Evolutionary conservation across 2,888 invertebrate genomes (phyloP).

Genomic region (Polydrusus tereticollis): DNA sequence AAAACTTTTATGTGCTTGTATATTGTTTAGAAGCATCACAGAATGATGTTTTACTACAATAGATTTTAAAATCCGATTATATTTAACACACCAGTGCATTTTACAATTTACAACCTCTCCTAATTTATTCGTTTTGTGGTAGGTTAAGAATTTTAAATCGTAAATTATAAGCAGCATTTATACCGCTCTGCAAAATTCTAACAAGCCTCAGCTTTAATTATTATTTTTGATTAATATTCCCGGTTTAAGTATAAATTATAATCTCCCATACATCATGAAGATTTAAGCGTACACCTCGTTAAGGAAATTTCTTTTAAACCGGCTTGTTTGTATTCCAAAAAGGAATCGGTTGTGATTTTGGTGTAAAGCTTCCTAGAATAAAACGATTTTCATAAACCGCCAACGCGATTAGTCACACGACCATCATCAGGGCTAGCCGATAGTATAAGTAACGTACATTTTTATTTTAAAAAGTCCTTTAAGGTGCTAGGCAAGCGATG

Average conservation of each 20-base stretch:
- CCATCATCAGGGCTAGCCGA: too few species aligned
- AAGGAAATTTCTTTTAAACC: constrained; percentile 1
- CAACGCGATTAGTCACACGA: too few species aligned
- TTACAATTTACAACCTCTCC: background rate
- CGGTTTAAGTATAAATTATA: constrained; percentile 14
- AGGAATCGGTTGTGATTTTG: background rate
- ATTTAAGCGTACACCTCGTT: constrained; percentile 15
- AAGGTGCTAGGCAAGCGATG: too few species aligned
- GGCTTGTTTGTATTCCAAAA: background rate
- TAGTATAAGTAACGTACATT: too few species aligned
- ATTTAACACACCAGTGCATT: background rate
- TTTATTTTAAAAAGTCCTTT: too few species aligned
- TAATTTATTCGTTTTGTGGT: constrained; percentile 21
- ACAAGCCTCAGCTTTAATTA: constrained; percentile 9
- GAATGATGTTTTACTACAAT: too few species aligned
- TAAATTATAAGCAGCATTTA: constrained; percentile 15
- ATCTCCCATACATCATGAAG: constrained; percentile 10
- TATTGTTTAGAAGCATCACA: too few species aligned
- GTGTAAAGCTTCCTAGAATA: too few species aligned
- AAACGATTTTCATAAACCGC: too few species aligned
- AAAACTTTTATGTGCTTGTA: too few species aligned
- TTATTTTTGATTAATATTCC: constrained; percentile 16
- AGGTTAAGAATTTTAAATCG: constrained; percentile 16
- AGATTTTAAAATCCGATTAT: background rate
- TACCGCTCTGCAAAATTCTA: constrained; percentile 4